These are phyloP conservation scores for Pangasianodon hypophthalmus DNA, from an alignment of 2,113 vertebrate species.

Conservation along the genomic window DNA sequence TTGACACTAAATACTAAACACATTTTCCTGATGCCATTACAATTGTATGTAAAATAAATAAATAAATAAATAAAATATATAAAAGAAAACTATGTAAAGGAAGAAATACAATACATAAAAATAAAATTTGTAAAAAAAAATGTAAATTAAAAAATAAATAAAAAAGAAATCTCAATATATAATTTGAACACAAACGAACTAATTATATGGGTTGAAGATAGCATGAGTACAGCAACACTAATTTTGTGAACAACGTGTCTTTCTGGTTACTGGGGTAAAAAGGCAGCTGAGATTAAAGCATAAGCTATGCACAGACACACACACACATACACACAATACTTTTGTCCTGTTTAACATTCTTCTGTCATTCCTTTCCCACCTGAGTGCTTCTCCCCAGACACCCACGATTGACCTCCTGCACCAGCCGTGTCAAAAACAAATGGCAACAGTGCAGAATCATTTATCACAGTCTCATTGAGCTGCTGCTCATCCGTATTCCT, in stretches of 20 bases:
- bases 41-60: background rate
- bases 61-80: background rate
- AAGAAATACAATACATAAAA: background rate
- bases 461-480: conserved; percentile 49
- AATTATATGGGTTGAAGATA: background rate
- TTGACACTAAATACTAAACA: background rate
- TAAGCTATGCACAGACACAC: conserved; percentile 67
- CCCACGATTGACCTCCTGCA: conserved; percentile 45
- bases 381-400: conserved; percentile 37
- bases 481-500: conserved; percentile 18
- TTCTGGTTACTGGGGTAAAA: conserved; percentile 49
- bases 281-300: conserved; percentile 34
- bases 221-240: background rate
- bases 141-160: background rate
- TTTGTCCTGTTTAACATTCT: conserved; percentile 36
- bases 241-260: background rate
- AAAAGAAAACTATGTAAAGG: background rate
- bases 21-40: background rate
- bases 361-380: conserved; percentile 36
- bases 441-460: conserved; percentile 29
- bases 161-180: background rate
- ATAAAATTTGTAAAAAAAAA: background rate
- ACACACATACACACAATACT: background rate
- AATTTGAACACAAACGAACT: background rate
- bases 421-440: conserved; percentile 45